Evolutionary conservation across 2,797 vertebrate genomes (phyloP), one percentile per base, ranked within the genome.

Genomic region (Synaphobranchus kaupii): DNA sequence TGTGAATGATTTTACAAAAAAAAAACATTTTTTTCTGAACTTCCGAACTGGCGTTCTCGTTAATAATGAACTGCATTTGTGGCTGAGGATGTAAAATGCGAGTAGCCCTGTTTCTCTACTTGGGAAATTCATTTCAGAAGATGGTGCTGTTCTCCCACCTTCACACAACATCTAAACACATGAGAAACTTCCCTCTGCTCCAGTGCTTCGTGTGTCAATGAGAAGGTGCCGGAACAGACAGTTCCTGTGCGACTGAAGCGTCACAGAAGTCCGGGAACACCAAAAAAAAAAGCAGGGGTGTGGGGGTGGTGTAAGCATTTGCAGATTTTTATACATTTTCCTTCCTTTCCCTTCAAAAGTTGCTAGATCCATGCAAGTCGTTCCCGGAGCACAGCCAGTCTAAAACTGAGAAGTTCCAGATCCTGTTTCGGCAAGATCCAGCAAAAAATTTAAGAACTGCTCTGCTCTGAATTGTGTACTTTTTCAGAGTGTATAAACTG

Each of bases 341-440:
- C 22, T 66, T 66, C n/a, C n/a, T 66, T 66, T 22, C 25, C 60
- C 60, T 66, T 73, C 34, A 9, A 73, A 12, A 73, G 68, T 89
- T 87, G 71, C 89, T 91, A 66, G n/a, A 34, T 73, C 60, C n/a
- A n/a, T 22, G 9, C 60, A n/a, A 66, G n/a, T n/a, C n/a, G 60
- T 66, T 66, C 60, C 22, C 25, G 9, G n/a, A 60, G n/a, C n/a
- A 66, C 60, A 66, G 60, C 3, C n/a, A 66, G 60, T 66, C 7
- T 22, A 66, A n/a, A 66, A 25, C 22, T 66, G 22, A 66, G 12
- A 66, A 5, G 13, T n/a, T 66, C 22, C 9, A 6, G 22, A n/a
- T 28, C 25, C 7, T 25, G 22, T 66, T n/a, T 13, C 22, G 4
- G 60, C 25, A 66, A 22, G 7, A 66, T 66, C n/a, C 6, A 8